phyloP scores from a whole-genome alignment of 2,797 vertebrate genomes.

The Myotis vivesi region DNA sequence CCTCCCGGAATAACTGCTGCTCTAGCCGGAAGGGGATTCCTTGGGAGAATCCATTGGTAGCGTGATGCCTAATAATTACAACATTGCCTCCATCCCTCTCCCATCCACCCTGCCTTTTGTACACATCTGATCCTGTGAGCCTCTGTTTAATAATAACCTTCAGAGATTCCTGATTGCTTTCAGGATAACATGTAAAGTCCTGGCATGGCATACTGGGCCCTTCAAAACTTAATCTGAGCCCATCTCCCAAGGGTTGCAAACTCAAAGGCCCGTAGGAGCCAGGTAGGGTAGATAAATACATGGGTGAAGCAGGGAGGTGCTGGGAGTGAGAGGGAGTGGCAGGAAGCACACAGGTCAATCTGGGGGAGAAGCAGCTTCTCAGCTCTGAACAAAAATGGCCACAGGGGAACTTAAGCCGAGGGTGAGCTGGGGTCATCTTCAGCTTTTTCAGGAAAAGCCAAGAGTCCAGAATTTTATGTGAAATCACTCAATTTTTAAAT shows the following conservation, averaged over 20 bases:
- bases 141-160: slow-evolving; percentile 6
- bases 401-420: neutral
- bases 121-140: neutral
- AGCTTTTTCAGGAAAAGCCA: neutral
- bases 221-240: neutral
- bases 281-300: neutral
- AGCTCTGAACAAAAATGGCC: neutral
- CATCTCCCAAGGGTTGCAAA: neutral
- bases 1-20: neutral
- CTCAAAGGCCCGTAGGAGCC: neutral
- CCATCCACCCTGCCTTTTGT: neutral
- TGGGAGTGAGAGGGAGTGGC: neutral
- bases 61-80: neutral
- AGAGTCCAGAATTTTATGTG: neutral
- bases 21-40: neutral
- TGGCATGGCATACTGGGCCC: neutral
- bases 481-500: slow-evolving; percentile 12
- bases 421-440: neutral
- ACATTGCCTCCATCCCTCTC: neutral
- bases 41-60: neutral
- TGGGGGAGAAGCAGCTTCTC: neutral
- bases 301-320: neutral
- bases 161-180: neutral
- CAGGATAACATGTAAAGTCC: slow-evolving; percentile 13
- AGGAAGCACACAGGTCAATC: neutral